A percentile compares a stretch with the other conserved stretches of the same genome.
These are phyloP conservation scores for Phengaris arion DNA, from an alignment of 2,888 invertebrate genomes.

Conservation along the genomic window DNA sequence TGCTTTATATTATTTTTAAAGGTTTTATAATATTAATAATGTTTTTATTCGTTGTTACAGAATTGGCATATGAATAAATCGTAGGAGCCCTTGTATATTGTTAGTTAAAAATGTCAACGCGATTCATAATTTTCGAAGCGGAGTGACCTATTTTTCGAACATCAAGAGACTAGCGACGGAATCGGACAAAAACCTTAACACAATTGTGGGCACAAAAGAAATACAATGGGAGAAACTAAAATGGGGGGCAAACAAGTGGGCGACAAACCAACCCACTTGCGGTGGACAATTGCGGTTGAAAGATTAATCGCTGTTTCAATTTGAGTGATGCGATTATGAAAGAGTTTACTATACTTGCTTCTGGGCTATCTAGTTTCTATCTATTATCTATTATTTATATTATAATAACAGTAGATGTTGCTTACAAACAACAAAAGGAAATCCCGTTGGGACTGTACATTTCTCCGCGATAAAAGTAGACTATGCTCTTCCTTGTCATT, in stretches of 20 bases:
- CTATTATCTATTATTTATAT: too few relatives aligned
- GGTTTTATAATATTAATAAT: too few relatives aligned
- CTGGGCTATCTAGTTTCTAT: neutral
- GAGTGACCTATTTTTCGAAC: slow-evolving; percentile 33
- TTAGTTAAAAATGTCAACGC: neutral
- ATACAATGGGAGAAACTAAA: slow-evolving; percentile 68
- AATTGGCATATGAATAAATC: neutral
- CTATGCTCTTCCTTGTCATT: too few relatives aligned
- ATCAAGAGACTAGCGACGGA: slow-evolving; percentile 45
- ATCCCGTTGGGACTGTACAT: too few relatives aligned
- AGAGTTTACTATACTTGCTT: neutral
- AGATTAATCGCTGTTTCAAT: slow-evolving; percentile 62
- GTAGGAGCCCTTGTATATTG: neutral
- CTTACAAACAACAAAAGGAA: too few relatives aligned
- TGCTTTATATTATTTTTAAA: too few relatives aligned
- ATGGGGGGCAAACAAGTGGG: slow-evolving; percentile 61
- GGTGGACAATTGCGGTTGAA: slow-evolving; percentile 66
- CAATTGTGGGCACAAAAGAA: slow-evolving; percentile 61
- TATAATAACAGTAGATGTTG: too few relatives aligned
- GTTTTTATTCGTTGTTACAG: neutral
- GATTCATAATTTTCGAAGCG: slow-evolving; percentile 1
- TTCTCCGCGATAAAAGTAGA: too few relatives aligned
- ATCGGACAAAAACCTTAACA: slow-evolving; percentile 60
- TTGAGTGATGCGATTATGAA: slow-evolving; percentile 45
- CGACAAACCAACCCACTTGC: slow-evolving; percentile 72